Conservation (phyloP, 2,113 vertebrate genomes). For the Megalops atlanticus region DNA sequence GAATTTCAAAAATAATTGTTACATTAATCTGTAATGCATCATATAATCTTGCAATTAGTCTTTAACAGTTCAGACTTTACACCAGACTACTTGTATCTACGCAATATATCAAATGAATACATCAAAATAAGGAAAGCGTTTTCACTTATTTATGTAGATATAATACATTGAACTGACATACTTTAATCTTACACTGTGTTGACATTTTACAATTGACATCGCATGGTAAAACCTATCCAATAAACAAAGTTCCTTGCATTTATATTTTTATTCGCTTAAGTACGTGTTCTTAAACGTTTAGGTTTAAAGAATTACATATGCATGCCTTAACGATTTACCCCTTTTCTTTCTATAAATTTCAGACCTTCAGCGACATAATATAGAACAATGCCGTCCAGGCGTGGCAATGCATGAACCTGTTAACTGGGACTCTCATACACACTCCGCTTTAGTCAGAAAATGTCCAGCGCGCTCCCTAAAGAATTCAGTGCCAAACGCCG, state of each 20-base stretch:
- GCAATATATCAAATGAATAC: neutral
- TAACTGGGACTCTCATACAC: slow-evolving; percentile 73
- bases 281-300: neutral
- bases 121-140: too few species aligned
- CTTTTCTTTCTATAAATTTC: neutral
- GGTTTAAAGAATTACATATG: neutral
- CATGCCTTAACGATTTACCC: neutral
- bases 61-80: too few species aligned
- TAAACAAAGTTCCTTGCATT: neutral
- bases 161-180: too few species aligned
- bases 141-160: too few species aligned
- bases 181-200: too few species aligned
- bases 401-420: slow-evolving; percentile 59
- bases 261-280: neutral
- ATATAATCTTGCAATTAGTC: too few species aligned
- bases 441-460: slow-evolving; percentile 63
- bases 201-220: neutral
- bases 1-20: too few species aligned
- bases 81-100: too few species aligned
- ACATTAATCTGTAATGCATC: too few species aligned
- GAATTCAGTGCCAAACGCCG: slow-evolving; percentile 76
- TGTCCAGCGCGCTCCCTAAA: slow-evolving; percentile 78
- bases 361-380: neutral
- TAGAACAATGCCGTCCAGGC: slow-evolving; percentile 10
- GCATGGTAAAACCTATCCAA: neutral